A percentile compares a stretch with the other conserved stretches of the same genome.
Conservation (phyloP, 2,797 vertebrate genomes). For the Lindbergichthys nudifrons region DNA sequence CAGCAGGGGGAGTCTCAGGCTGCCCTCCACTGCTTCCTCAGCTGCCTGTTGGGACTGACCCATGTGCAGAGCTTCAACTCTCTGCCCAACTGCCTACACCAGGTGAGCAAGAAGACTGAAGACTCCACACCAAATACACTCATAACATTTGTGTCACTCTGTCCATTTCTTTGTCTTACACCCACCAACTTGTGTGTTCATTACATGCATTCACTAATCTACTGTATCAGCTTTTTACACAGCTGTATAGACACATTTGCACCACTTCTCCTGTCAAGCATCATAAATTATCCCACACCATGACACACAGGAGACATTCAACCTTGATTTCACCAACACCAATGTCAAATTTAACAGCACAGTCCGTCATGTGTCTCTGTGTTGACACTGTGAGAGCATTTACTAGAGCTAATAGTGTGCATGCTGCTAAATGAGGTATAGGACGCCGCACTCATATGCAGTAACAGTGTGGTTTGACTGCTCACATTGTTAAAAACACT, state of each 20-base stretch:
- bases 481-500: constrained; percentile 18
- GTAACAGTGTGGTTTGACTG: constrained; percentile 8
- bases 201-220: constrained; percentile 28
- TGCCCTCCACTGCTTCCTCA: constrained; percentile 88
- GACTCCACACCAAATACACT: constrained; percentile 4
- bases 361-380: constrained; percentile 50
- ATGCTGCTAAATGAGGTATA: constrained; percentile 27
- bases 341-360: constrained; percentile 66
- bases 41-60: constrained; percentile 86
- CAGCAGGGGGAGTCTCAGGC: constrained; percentile 87
- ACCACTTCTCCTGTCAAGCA: constrained; percentile 24
- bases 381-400: constrained; percentile 37
- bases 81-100: constrained; percentile 88
- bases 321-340: constrained; percentile 54
- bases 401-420: constrained; percentile 18
- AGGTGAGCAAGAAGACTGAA: constrained; percentile 79
- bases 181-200: constrained; percentile 20
- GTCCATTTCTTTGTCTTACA: not conserved
- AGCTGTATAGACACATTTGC: constrained; percentile 36
- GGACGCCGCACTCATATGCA: constrained; percentile 1
- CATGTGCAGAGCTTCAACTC: constrained; percentile 88
- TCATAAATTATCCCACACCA: constrained; percentile 26
- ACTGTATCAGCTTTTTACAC: constrained; percentile 26
- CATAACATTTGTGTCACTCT: not conserved
- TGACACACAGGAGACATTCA: constrained; percentile 52